Base-by-base conservation (phyloP, 1,140 invertebrate genomes). In the Apis dorsata region DNA sequence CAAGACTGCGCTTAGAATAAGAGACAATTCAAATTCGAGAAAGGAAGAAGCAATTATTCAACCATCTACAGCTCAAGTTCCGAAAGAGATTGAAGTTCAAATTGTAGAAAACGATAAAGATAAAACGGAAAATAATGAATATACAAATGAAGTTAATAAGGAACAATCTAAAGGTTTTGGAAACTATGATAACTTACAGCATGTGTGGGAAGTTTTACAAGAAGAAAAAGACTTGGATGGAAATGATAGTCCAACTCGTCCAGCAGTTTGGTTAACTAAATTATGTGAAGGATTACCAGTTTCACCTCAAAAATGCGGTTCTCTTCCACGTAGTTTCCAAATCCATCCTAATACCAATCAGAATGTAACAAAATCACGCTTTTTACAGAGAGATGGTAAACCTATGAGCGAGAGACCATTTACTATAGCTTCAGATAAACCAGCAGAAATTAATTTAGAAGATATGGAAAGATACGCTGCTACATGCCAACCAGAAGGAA, bases 261-360 rank as follows among this genome's bases (percentile, higher is more conserved):
- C 95, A 11, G 94, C 95, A 0, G 93, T 95, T 1, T 96, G 95
- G 95, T 81, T 96, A 7, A 95, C 94, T n/a, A 95, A 95, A 85
- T 93, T 95, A 77, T 94, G 94, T 73, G 94, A 95, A 74, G 95
- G 94, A 78, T 89, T 96, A 53, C 93, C 94, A 0, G 93, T 90
- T 8, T 93, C 92, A 7, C 92, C 92, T 0, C 94, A 94, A 76
- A 97, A 97, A 91, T 96, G 96, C 63, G 97, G 97, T 28, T 97
- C 97, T 0, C 90, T 98, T 60, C 97, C 97, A 0, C 94, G 97
- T 75, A 97, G 97, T 87, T 97, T 97, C 88, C 93, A 94, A 49
- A 94, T 94, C 15, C 92, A 89, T 72, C 91, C 91, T 1, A 88
- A 90, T n/a, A 90, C 91, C 0, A 89, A 88, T 1, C 83, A 84